Evolutionary conservation across 2,888 invertebrate species (phyloP).

Genomic region (Heliconius ismenius): DNA sequence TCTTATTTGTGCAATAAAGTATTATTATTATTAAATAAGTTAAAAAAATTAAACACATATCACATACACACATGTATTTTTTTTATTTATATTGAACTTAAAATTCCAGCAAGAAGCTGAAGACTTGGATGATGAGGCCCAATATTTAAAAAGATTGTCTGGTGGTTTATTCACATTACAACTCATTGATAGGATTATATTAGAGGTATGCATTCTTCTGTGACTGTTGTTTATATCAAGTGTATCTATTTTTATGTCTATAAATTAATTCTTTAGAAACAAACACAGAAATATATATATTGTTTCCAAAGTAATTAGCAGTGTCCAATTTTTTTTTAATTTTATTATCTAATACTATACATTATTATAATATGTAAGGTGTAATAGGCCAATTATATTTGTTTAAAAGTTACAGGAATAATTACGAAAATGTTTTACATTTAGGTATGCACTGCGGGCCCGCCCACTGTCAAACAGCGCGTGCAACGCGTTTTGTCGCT

Average conservation of each 20-base stretch:
- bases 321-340: too few species aligned
- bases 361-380: neutral
- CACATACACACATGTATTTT: constrained; percentile 38
- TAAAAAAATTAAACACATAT: neutral
- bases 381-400: neutral
- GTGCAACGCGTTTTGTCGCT: constrained; percentile 94
- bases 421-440: neutral
- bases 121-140: constrained; percentile 90
- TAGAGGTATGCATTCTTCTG: constrained; percentile 82
- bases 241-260: neutral
- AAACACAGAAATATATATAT: too few species aligned
- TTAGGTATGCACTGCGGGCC: constrained; percentile 86
- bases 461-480: constrained; percentile 89
- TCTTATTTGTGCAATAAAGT: too few species aligned
- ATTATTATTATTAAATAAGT: too few species aligned
- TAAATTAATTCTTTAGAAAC: too few species aligned
- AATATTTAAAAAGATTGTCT: constrained; percentile 93
- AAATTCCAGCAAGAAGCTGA: constrained; percentile 79
- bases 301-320: too few species aligned
- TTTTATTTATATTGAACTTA: neutral
- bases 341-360: too few species aligned
- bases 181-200: constrained; percentile 93
- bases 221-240: neutral
- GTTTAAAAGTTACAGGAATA: neutral
- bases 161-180: constrained; percentile 98